phyloP scores from a whole-genome alignment of 2,113 vertebrate genomes.

The Sorex araneus region DNA sequence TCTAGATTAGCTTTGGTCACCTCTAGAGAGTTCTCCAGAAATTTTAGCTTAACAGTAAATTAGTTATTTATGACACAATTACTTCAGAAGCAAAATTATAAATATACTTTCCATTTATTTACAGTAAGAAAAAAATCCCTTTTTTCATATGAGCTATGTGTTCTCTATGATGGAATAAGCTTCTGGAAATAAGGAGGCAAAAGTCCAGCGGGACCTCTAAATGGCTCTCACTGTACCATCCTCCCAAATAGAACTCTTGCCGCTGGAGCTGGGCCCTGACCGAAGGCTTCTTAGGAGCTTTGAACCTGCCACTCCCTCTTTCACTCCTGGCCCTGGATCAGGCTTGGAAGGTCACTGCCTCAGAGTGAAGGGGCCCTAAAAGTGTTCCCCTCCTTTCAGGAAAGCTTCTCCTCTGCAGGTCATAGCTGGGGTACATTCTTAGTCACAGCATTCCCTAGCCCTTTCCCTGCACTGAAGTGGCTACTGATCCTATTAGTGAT shows the following conservation, averaged over 20 bases:
- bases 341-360: not conserved
- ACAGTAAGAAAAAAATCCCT: not conserved
- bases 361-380: accelerated
- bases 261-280: not conserved
- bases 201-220: not conserved
- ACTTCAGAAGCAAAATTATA: conserved; percentile 45
- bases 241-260: not conserved
- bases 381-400: not conserved
- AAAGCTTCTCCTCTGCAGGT: not conserved
- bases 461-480: not conserved
- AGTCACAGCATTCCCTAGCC: not conserved
- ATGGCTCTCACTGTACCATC: not conserved
- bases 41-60: not conserved
- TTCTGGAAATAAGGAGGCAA: not conserved
- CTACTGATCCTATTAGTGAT: conserved; percentile 5
- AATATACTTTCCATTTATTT: conserved; percentile 8
- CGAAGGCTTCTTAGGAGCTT: no score
- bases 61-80: conserved; percentile 1
- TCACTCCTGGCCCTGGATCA: not conserved
- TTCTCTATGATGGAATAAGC: not conserved
- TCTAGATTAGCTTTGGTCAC: not conserved
- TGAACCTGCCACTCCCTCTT: no score
- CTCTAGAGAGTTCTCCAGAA: not conserved
- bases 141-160: not conserved
- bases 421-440: not conserved